phyloP scores from a whole-genome alignment of 2,888 invertebrate genomes.

The Mechanitis mazaeus region DNA sequence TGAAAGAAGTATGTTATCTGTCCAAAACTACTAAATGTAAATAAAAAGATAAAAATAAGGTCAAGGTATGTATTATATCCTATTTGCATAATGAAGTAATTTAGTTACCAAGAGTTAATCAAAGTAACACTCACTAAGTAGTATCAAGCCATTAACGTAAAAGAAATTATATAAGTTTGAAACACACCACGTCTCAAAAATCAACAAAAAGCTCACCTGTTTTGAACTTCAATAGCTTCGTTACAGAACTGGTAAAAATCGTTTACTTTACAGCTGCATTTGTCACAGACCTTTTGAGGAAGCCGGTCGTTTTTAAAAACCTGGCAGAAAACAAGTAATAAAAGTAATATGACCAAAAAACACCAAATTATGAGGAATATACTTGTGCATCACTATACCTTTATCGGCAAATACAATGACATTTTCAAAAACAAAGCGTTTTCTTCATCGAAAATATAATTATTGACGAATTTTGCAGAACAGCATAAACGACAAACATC shows the following conservation, averaged over 20 bases:
- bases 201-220: slow-evolving; percentile 59
- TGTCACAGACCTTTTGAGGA: slow-evolving; percentile 84
- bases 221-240: slow-evolving; percentile 80
- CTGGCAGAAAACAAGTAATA: slow-evolving; percentile 54
- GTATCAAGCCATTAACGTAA: too few species aligned
- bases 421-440: slow-evolving; percentile 83
- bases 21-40: too few species aligned
- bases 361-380: slow-evolving; percentile 12
- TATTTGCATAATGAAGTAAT: too few species aligned
- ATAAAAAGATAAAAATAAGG: too few species aligned
- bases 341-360: slow-evolving; percentile 16
- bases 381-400: slow-evolving; percentile 66
- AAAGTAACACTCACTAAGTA: too few species aligned
- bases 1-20: too few species aligned
- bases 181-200: slow-evolving; percentile 16
- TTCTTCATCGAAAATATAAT: slow-evolving; percentile 82
- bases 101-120: too few species aligned
- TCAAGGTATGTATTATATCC: too few species aligned
- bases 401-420: slow-evolving; percentile 83
- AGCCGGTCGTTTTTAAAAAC: slow-evolving; percentile 80
- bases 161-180: slow-evolving; percentile 12
- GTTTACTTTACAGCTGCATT: slow-evolving; percentile 83
- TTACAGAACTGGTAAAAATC: slow-evolving; percentile 84
- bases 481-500: slow-evolving; percentile 67
- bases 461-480: slow-evolving; percentile 75